A percentile compares a stretch with the other conserved stretches of the same genome.
Conservation (phyloP, 2,888 invertebrate species). For the Xestia ashworthii region DNA sequence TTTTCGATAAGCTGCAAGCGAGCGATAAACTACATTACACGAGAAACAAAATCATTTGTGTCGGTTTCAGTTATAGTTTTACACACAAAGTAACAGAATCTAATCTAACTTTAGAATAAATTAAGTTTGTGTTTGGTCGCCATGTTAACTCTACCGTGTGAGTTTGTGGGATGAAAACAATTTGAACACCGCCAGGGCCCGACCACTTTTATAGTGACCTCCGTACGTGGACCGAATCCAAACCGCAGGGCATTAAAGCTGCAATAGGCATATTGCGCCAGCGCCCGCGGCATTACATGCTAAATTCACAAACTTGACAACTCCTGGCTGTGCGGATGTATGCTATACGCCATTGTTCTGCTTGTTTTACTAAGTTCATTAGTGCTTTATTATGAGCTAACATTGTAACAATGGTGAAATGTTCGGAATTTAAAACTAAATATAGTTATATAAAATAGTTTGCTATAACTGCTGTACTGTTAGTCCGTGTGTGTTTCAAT, state of each 20-base stretch:
- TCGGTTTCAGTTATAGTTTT: slow-evolving; percentile 59
- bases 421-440: not conserved
- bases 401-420: slow-evolving; percentile 18
- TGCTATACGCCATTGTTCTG: slow-evolving; percentile 32
- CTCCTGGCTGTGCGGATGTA: slow-evolving; percentile 62
- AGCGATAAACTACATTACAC: slow-evolving; percentile 39
- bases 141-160: slow-evolving; percentile 75
- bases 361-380: slow-evolving; percentile 42
- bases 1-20: slow-evolving; percentile 37
- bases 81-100: slow-evolving; percentile 62
- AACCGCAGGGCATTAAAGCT: slow-evolving; percentile 85
- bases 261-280: slow-evolving; percentile 82
- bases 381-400: slow-evolving; percentile 19
- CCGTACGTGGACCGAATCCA: slow-evolving; percentile 85
- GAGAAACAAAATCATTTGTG: slow-evolving; percentile 44
- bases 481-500: slow-evolving; percentile 1
- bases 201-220: slow-evolving; percentile 84
- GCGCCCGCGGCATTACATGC: slow-evolving; percentile 73
- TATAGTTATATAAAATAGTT: not conserved
- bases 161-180: slow-evolving; percentile 84
- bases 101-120: slow-evolving; percentile 71
- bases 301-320: slow-evolving; percentile 76
- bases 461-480: not conserved
- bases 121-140: slow-evolving; percentile 72
- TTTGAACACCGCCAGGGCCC: slow-evolving; percentile 79